phyloP scores from a whole-genome alignment of 2,888 invertebrate species.

The Gordius sp. region DNA sequence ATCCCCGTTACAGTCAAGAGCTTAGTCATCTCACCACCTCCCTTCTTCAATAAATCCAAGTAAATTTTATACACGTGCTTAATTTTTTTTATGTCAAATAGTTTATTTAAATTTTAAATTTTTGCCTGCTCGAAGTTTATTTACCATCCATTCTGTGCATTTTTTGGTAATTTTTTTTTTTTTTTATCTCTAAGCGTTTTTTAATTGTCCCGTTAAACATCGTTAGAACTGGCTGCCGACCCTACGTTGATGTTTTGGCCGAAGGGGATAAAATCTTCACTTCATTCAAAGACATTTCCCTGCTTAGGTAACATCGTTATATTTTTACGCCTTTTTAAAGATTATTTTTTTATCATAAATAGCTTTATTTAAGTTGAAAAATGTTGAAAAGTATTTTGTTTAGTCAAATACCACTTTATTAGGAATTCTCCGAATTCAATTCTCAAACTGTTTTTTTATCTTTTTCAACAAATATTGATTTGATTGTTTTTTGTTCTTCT shows the following conservation, averaged over 20 bases:
- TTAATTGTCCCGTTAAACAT: background rate
- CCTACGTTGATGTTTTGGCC: constrained; percentile 65
- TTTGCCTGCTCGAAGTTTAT: constrained; percentile 9
- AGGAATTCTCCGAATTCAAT: background rate
- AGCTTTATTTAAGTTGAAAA: background rate
- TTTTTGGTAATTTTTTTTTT: background rate
- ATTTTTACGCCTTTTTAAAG: too few species aligned
- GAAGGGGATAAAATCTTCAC: constrained; percentile 44
- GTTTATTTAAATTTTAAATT: constrained; percentile 7
- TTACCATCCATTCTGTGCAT: too few species aligned
- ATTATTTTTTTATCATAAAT: background rate
- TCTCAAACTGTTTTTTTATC: background rate
- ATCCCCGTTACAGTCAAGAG: constrained; percentile 50
- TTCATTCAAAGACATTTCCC: constrained; percentile 64
- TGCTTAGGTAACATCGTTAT: constrained; percentile 50
- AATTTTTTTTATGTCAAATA: constrained; percentile 16
- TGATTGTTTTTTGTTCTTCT: background rate
- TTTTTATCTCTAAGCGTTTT: background rate
- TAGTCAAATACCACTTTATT: background rate
- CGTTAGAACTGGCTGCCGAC: constrained; percentile 62
- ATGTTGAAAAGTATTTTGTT: background rate
- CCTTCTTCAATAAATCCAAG: constrained; percentile 67
- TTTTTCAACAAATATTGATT: background rate
- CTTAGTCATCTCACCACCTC: constrained; percentile 57
- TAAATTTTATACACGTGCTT: constrained; percentile 24